A percentile compares a stretch with the other conserved stretches of the same genome.
phyloP scores from a whole-genome alignment of 2,797 vertebrate genomes.

The Amazona ochrocephala region DNA sequence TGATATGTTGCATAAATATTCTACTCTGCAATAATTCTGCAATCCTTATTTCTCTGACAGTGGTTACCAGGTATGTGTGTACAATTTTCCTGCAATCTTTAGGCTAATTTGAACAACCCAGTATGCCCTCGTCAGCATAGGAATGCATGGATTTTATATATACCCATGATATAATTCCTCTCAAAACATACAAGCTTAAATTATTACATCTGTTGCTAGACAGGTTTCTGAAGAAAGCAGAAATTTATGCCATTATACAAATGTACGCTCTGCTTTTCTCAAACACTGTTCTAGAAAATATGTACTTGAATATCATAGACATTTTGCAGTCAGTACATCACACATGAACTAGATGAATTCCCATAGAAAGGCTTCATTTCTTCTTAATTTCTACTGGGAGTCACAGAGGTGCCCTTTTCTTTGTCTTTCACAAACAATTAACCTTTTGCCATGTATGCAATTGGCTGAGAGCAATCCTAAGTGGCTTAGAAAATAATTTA shows the following conservation, averaged over 20 bases:
- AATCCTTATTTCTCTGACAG: background rate
- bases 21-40: background rate
- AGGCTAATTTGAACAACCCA: background rate
- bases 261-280: background rate
- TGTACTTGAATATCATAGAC: background rate
- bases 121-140: background rate
- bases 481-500: slow-evolving; percentile 71
- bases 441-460: slow-evolving; percentile 71
- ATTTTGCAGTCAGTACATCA: background rate
- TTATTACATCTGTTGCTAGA: background rate
- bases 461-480: slow-evolving; percentile 67
- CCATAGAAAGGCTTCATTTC: slow-evolving; percentile 58
- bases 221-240: background rate
- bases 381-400: slow-evolving; percentile 66
- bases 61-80: background rate
- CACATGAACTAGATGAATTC: slow-evolving; percentile 41
- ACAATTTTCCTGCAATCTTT: background rate
- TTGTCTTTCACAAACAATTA: slow-evolving; percentile 78
- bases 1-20: background rate
- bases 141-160: background rate
- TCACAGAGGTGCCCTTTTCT: slow-evolving; percentile 61
- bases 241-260: background rate
- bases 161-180: background rate
- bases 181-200: background rate
- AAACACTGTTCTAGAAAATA: background rate